Percentiles rank a stretch among this genome's conserved stretches.
These are phyloP conservation scores for Cephus nigrinus DNA, from an alignment of 2,888 invertebrate genomes.

Conservation along the genomic window DNA sequence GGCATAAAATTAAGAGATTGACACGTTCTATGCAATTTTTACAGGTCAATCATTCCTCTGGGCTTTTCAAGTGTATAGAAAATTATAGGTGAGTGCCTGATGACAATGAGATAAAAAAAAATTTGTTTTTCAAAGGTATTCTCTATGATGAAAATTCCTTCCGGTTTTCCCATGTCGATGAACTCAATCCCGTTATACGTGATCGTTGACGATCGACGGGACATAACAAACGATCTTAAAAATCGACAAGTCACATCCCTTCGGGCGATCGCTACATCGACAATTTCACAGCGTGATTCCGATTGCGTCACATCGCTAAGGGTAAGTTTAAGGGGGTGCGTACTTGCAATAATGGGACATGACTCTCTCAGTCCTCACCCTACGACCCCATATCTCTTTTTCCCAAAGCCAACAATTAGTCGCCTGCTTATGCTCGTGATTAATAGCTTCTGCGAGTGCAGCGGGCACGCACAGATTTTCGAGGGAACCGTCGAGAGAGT, in stretches of 20 bases:
- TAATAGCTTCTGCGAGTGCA: constrained; percentile 56
- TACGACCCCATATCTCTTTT: constrained; percentile 12
- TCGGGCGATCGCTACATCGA: constrained; percentile 41
- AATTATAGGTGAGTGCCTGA: background rate
- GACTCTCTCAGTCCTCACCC: constrained; percentile 19
- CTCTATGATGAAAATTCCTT: background rate
- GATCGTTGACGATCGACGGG: constrained; percentile 14
- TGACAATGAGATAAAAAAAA: background rate
- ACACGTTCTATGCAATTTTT: background rate
- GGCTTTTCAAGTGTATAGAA: background rate
- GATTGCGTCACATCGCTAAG: constrained; percentile 34
- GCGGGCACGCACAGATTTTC: constrained; percentile 39
- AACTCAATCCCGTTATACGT: background rate
- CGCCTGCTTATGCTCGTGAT: constrained; percentile 59
- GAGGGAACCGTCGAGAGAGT: constrained; percentile 20
- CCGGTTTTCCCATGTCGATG: constrained; percentile 3
- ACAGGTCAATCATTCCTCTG: background rate
- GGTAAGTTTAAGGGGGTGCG: constrained; percentile 38
- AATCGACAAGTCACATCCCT: constrained; percentile 54
- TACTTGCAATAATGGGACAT: constrained; percentile 45
- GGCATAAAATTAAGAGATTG: background rate
- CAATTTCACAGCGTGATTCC: constrained; percentile 44
- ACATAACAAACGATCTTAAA: constrained; percentile 53
- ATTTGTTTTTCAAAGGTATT: background rate
- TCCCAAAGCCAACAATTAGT: constrained; percentile 59